Evolutionary conservation across 2,113 vertebrate genomes (phyloP), one percentile per base, ranked within the genome.

Genomic region (Recurvirostra avosetta): DNA sequence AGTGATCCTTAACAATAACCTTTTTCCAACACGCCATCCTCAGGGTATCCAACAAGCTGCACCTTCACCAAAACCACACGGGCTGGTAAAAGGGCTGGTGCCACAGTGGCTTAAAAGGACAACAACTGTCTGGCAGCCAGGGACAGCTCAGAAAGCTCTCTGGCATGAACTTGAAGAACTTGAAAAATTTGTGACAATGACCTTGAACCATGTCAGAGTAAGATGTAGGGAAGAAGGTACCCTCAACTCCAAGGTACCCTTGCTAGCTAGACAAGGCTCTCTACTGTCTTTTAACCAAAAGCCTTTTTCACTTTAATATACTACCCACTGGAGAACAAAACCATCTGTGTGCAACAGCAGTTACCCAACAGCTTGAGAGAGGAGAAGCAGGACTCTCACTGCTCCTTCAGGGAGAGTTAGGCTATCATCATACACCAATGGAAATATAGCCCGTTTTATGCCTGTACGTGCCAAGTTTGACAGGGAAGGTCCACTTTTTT

Each of bases 111-210:
- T 25, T 12, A 15, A 40, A 23, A 43, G 36, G 47, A 26, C 26
- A 8, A 38, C 1, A 0, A n/a, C 34, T 1, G 0, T 29, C 53
- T n/a, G 50, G 34, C 16, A 29, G 52, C 43, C 34, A 47, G 8
- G 34, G 21, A 53, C 15, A 27, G 8, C 66, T 81, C 45, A 47
- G 34, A 9, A 77, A 41, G 17, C 25, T 71, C 14, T 36, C 43
- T n/a, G 21, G 29, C 11, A 23, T 16, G 7, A 47, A 7, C 34
- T 6, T 29, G 15, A 63, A 7, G 6, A 47, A 8, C 32, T 6
- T 30, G 16, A 65, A 6, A 72, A 40, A 34, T 22, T n/a, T 40
- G 34, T 21, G 30, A n/a, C 34, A 45, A 15, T 47, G 25, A 59
- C 58, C 30, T 26, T 25, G 20, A 82, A 27, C 19, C 27, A 15